Evolutionary conservation across 2,113 vertebrate genomes (phyloP).

Genomic region (Callorhinus ursinus): DNA sequence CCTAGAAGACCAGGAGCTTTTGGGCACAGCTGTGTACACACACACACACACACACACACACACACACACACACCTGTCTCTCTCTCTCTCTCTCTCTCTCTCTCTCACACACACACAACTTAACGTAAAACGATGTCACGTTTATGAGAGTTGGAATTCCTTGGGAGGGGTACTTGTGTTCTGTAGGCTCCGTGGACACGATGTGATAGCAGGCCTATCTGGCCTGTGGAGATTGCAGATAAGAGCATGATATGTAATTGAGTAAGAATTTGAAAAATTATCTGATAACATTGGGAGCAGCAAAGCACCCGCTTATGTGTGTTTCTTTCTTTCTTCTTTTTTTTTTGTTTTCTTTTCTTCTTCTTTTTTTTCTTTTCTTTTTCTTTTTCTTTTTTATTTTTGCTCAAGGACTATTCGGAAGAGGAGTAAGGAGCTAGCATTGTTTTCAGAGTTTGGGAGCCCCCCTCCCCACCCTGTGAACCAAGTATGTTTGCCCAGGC

Average conservation of each 20-base stretch:
- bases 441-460: slow-evolving; percentile 72
- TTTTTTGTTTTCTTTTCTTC: no score
- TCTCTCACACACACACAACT: slow-evolving; percentile 32
- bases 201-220: slow-evolving; percentile 55
- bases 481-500: slow-evolving; percentile 54
- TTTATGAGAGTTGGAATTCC: slow-evolving; percentile 67
- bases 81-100: neutral
- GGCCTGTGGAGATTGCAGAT: slow-evolving; percentile 60
- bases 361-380: neutral
- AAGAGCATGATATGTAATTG: slow-evolving; percentile 56
- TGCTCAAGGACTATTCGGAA: slow-evolving; percentile 67
- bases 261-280: slow-evolving; percentile 79
- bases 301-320: slow-evolving; percentile 57
- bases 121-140: slow-evolving; percentile 69
- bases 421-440: slow-evolving; percentile 68
- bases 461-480: slow-evolving; percentile 23
- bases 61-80: rapidly evolving
- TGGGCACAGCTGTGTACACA: rapidly evolving
- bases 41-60: no score
- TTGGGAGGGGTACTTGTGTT: slow-evolving; percentile 58
- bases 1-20: neutral
- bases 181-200: slow-evolving; percentile 39
- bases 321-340: neutral
- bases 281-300: slow-evolving; percentile 72
- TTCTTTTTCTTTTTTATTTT: neutral